These are phyloP conservation scores for Bellardia bayeri DNA, from an alignment of 2,888 invertebrate species.

Conservation along the genomic window DNA sequence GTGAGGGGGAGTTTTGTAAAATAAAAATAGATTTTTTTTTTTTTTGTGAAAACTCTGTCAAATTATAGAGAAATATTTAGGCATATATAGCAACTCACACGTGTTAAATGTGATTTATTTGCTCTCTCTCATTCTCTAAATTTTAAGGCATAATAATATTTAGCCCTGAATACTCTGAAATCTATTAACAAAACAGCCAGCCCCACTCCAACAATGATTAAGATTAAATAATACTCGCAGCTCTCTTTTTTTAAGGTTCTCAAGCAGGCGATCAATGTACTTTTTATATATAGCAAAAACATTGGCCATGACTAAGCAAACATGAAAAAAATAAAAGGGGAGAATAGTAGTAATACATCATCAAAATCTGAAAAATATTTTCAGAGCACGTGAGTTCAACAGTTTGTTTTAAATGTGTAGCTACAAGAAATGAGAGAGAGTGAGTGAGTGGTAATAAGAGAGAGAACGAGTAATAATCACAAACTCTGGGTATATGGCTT, in stretches of 20 bases:
- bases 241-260: background rate
- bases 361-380: slow-evolving; percentile 35
- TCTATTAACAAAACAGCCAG: background rate
- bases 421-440: background rate
- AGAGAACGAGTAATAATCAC: slow-evolving; percentile 46
- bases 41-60: background rate
- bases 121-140: slow-evolving; percentile 3
- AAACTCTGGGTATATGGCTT: slow-evolving; percentile 71
- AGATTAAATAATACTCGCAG: slow-evolving; percentile 39
- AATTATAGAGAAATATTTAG: background rate
- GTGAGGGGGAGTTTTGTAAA: slow-evolving; percentile 20
- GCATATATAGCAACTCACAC: slow-evolving; percentile 32
- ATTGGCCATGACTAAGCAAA: slow-evolving; percentile 67
- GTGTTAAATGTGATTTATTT: slow-evolving; percentile 16
- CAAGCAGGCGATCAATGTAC: slow-evolving; percentile 31
- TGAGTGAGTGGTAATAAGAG: background rate
- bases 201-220: slow-evolving; percentile 28
- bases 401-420: slow-evolving; percentile 14
- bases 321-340: slow-evolving; percentile 11
- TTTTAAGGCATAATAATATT: background rate
- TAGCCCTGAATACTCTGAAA: slow-evolving; percentile 53
- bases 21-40: too few species aligned
- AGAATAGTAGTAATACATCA: slow-evolving; percentile 46
- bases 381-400: slow-evolving; percentile 73
- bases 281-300: slow-evolving; percentile 3